These are phyloP conservation scores for Lepidothrix coronata DNA, from an alignment of 2,113 vertebrate species.

Conservation along the genomic window DNA sequence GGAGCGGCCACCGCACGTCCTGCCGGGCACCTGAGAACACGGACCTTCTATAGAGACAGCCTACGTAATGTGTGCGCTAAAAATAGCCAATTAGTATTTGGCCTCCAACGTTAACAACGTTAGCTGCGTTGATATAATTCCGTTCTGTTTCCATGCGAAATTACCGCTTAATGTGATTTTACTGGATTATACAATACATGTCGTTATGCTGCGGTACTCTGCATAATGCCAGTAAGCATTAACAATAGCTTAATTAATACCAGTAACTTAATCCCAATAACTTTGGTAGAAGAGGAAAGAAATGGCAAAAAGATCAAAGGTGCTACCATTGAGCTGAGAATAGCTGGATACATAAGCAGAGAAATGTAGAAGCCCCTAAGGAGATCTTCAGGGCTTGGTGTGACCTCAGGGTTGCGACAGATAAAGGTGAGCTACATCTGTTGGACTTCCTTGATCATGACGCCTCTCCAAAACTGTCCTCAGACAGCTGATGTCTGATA, in stretches of 20 bases:
- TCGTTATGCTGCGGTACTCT: background rate
- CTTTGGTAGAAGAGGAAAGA: background rate
- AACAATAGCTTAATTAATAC: background rate
- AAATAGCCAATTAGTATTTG: background rate
- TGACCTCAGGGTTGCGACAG: background rate
- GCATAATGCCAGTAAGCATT: background rate
- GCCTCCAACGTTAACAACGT: background rate
- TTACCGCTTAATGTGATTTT: background rate
- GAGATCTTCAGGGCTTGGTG: background rate
- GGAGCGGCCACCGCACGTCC: no score
- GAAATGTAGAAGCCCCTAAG: background rate
- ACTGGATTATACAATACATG: background rate
- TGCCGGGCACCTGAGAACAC: no score
- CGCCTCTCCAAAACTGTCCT: background rate
- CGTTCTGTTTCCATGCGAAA: conserved; percentile 1
- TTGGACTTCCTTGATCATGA: background rate
- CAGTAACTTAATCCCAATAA: background rate
- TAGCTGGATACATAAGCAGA: background rate
- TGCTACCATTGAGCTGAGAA: background rate
- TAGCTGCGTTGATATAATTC: background rate
- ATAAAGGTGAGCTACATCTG: background rate
- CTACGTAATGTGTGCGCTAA: background rate
- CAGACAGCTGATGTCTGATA: background rate
- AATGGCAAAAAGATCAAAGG: background rate
- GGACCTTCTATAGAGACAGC: background rate